Conservation (phyloP, 2,888 invertebrate species). For the Petrolisthes manimaculis region DNA sequence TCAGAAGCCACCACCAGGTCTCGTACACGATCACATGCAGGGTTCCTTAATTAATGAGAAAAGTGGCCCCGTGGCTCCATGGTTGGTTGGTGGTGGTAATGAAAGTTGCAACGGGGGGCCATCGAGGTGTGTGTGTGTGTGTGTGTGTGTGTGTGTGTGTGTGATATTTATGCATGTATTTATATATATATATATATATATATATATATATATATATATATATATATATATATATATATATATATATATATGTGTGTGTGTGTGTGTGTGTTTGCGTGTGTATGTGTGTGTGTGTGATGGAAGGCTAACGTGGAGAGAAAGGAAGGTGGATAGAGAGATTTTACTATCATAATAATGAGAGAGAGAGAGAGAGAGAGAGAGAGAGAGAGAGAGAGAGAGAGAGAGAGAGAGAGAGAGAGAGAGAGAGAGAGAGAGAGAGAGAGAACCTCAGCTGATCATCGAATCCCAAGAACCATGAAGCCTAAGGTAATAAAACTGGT, state of each 20-base stretch:
- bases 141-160: not conserved
- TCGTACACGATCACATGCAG: too few species aligned
- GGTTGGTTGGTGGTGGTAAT: too few species aligned
- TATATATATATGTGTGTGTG: slow-evolving; percentile 31
- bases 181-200: slow-evolving; percentile 22
- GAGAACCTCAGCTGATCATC: not conserved
- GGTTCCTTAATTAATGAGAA: too few species aligned
- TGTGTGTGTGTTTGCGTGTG: not conserved
- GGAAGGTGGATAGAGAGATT: slow-evolving; percentile 4
- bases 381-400: not conserved
- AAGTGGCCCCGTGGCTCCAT: too few species aligned
- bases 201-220: slow-evolving; percentile 36
- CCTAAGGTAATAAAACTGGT: not conserved
- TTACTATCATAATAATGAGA: not conserved
- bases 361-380: not conserved
- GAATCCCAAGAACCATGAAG: not conserved
- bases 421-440: not conserved
- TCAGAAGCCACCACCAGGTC: too few species aligned
- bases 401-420: not conserved
- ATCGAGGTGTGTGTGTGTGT: not conserved
- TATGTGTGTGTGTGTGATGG: not conserved
- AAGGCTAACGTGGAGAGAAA: slow-evolving; percentile 4
- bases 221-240: slow-evolving; percentile 32
- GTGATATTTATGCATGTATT: not conserved
- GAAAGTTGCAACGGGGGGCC: too few species aligned